Conservation (phyloP, 2,888 invertebrate genomes). For the Dyspetes luteomarginatus region DNA sequence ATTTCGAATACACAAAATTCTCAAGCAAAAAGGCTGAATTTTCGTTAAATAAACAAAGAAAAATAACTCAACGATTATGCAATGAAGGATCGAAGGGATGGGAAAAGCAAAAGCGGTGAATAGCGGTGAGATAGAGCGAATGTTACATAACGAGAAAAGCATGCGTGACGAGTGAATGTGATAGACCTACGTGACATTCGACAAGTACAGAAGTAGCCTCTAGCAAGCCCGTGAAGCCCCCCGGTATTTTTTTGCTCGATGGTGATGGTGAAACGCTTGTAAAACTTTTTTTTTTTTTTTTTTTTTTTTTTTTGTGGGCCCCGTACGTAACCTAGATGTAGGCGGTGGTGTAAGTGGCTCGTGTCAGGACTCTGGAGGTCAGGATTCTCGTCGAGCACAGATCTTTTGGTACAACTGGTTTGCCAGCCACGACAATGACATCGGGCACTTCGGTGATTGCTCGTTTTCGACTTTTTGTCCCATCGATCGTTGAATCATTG, state of each 20-base stretch:
- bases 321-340: conserved; percentile 79
- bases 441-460: conserved; percentile 77
- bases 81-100: conserved; percentile 47
- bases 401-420: conserved; percentile 75
- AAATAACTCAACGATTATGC: conserved; percentile 8
- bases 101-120: conserved; percentile 72
- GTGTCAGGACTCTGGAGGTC: conserved; percentile 80
- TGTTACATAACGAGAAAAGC: conserved; percentile 63
- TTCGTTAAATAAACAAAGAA: too few relatives aligned
- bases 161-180: conserved; percentile 75
- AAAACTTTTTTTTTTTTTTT: conserved; percentile 33
- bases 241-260: conserved; percentile 68
- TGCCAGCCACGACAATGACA: conserved; percentile 76
- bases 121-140: conserved; percentile 67
- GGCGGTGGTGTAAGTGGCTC: conserved; percentile 82
- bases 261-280: conserved; percentile 72
- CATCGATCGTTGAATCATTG: neutral
- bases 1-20: too few relatives aligned
- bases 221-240: conserved; percentile 80
- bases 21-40: too few relatives aligned
- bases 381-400: conserved; percentile 79
- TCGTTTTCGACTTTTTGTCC: conserved; percentile 61
- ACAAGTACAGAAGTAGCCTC: conserved; percentile 79
- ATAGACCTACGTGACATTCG: conserved; percentile 81
- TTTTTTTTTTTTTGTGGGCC: conserved; percentile 60